Evolutionary conservation across 2,888 invertebrate species (phyloP).

Genomic region (Tyria jacobaeae): DNA sequence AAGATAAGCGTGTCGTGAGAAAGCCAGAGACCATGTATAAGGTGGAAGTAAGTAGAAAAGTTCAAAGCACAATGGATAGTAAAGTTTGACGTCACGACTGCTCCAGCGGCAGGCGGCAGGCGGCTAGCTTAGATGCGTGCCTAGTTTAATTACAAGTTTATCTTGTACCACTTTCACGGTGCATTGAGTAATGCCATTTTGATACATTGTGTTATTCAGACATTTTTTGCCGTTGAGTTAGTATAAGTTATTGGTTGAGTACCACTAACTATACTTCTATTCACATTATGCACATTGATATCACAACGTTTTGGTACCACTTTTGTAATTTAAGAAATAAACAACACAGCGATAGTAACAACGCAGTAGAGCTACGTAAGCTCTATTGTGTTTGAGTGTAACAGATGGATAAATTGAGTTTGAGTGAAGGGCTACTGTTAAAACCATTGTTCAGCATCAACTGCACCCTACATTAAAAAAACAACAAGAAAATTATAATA

Average conservation of each 20-base stretch:
- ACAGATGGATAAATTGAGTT: neutral
- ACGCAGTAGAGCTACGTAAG: no score
- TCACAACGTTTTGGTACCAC: neutral
- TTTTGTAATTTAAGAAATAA: neutral
- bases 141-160: constrained; percentile 20
- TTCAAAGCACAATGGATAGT: constrained; percentile 7
- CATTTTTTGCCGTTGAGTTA: no score
- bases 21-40: neutral
- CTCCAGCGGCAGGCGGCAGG: neutral
- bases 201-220: no score
- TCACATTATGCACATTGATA: neutral
- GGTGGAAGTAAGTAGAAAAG: neutral
- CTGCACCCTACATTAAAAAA: neutral
- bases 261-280: neutral
- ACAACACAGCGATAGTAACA: no score
- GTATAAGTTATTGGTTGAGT: neutral
- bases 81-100: neutral
- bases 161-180: constrained; percentile 20
- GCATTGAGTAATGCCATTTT: constrained; percentile 5
- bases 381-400: neutral
- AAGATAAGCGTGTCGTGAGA: constrained; percentile 4
- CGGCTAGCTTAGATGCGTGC: constrained; percentile 11
- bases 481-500: neutral
- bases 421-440: neutral
- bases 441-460: neutral